Base-by-base conservation (phyloP, 2,113 vertebrate species). In the Peucedramus taeniatus region DNA sequence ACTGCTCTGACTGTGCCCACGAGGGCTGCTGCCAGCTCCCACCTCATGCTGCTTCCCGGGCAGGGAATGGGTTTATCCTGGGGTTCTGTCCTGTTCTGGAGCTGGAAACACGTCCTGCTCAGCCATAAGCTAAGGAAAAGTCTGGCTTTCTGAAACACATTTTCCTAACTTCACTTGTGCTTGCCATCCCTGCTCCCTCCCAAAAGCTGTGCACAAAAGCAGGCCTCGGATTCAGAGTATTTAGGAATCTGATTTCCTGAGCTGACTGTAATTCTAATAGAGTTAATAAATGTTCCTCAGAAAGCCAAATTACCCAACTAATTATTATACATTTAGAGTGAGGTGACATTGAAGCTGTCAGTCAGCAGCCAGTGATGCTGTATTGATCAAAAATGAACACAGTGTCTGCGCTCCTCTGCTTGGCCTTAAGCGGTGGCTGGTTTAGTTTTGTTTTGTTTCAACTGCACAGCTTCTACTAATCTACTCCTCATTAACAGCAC, bases 381-480 rank as follows among this genome's bases (percentile, higher is more conserved):
- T 69, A 28, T 75, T 90, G 76, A 65, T 40, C 87, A 91, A 89
- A 68, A 95, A 45, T 27, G 27, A 84, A 35, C 44, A 7, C 26
- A 66, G 20, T 2, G 84, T 82, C 60, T 91, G 82, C 30, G 17
- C 44, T 90, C 65, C 60, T 85, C 89, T 51, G 39, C 50, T 76
- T 75, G 66, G 51, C 87, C 47, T 57, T 47, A 64, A 63, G 75
- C 5, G 28, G 56, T 27, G 68, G 40, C 75, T 75, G 59, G 10
- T 83, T 68, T 57, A 44, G 45, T 69, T 87, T 79, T 54, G 66
- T 84, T 72, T 92, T 60, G 50, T 63, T 93, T 61, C 50, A 94
- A 87, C 68, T 60, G 87, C 76, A 82, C 64, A 66, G 54, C 65
- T 74, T 80, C 94, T 74, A 56, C 65, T 94, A 80, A 87, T 82